Conservation (phyloP, 1,140 invertebrate species). For the Arctopsyche grandis region DNA sequence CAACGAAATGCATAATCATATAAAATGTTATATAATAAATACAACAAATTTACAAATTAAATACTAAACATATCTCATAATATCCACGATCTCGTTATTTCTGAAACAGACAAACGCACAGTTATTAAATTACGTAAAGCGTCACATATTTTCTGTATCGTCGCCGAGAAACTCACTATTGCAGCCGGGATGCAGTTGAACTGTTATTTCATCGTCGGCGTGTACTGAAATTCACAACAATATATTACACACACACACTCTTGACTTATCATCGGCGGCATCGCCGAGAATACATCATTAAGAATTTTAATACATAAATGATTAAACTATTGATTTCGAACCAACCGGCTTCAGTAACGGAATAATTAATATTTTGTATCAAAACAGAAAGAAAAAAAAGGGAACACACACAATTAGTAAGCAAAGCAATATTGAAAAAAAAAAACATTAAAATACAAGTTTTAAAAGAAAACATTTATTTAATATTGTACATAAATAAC, state of each 20-base stretch:
- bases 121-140: background rate
- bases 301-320: background rate
- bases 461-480: slow-evolving; percentile 1
- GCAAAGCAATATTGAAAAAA: no score
- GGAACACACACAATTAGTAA: no score
- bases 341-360: no score
- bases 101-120: slow-evolving; percentile 61
- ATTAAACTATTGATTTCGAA: no score
- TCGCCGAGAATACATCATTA: slow-evolving; percentile 10
- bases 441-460: background rate
- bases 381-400: no score
- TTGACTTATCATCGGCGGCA: no score
- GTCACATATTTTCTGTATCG: background rate
- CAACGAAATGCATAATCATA: slow-evolving; percentile 51
- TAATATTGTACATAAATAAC: background rate
- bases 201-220: slow-evolving; percentile 63
- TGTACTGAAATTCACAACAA: slow-evolving; percentile 60
- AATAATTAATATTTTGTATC: no score
- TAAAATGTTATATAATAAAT: slow-evolving; percentile 52
- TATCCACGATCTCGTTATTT: slow-evolving; percentile 66
- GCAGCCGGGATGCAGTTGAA: slow-evolving; percentile 64
- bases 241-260: no score
- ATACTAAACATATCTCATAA: slow-evolving; percentile 59
- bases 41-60: slow-evolving; percentile 47
- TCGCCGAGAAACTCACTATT: slow-evolving; percentile 60